These are phyloP conservation scores for Cryptotis parvus DNA, from an alignment of 2,113 vertebrate species.

Conservation along the genomic window DNA sequence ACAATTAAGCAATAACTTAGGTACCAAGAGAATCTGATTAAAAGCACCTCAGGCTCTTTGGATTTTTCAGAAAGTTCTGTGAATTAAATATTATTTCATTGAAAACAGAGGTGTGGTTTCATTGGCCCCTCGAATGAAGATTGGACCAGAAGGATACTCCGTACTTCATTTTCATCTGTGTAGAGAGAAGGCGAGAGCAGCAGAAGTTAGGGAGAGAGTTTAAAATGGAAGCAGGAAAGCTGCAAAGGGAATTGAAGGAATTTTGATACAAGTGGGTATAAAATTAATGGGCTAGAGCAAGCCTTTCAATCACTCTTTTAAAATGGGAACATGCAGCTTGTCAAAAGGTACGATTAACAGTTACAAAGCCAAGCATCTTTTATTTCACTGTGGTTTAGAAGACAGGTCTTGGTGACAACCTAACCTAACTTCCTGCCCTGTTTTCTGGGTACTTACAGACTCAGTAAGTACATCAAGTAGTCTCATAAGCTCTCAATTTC, in stretches of 20 bases:
- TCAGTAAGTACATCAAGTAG: background rate
- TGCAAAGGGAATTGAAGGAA: conserved; percentile 72
- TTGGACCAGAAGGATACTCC: background rate
- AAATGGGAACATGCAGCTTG: conserved; percentile 67
- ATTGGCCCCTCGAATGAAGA: background rate
- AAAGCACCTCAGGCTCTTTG: conserved; percentile 23
- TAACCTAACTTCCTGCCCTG: background rate
- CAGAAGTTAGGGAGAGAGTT: conserved; percentile 42
- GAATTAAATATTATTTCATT: conserved; percentile 61
- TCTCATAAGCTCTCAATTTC: background rate
- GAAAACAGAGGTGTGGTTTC: background rate
- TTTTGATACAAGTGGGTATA: conserved; percentile 73
- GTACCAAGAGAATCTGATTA: conserved; percentile 39
- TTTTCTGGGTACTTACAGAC: background rate
- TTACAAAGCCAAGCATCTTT: conserved; percentile 41
- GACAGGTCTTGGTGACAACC: background rate
- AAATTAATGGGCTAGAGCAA: conserved; percentile 80
- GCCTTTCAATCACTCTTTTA: conserved; percentile 77
- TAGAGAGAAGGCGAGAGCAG: background rate
- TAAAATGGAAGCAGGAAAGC: conserved; percentile 71
- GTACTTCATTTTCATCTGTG: conserved; percentile 25
- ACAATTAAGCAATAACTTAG: conserved; percentile 51
- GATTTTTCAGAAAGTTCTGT: conserved; percentile 38
- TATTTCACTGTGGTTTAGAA: conserved; percentile 52
- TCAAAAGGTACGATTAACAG: conserved; percentile 64